phyloP scores from a whole-genome alignment of 2,113 vertebrate genomes.

The Caranx melampygus region DNA sequence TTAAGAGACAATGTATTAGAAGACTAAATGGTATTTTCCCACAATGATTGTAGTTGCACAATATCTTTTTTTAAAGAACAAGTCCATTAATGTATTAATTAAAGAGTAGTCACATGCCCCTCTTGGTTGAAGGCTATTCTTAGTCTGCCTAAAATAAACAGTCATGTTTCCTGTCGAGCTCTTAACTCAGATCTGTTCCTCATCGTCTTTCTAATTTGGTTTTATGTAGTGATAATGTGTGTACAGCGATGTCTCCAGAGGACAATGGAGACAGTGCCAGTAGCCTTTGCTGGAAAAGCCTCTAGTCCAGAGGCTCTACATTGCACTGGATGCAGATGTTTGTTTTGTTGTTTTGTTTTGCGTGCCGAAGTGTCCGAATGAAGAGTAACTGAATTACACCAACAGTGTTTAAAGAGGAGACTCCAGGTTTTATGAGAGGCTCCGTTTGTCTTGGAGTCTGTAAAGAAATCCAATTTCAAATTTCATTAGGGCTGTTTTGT shows the following conservation, averaged over 20 bases:
- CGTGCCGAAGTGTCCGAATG: background rate
- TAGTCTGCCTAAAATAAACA: background rate
- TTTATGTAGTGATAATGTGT: constrained; percentile 8
- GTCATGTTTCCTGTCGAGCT: background rate
- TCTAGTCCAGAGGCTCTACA: background rate
- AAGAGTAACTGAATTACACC: constrained; percentile 27
- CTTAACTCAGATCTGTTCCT: constrained; percentile 14
- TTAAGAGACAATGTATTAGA: background rate
- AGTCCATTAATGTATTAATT: background rate
- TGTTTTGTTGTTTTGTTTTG: background rate
- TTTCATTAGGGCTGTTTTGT: constrained; percentile 29
- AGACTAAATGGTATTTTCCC: background rate
- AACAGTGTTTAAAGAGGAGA: background rate
- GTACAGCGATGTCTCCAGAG: background rate
- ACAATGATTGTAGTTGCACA: background rate
- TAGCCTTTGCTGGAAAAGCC: background rate
- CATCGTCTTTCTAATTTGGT: background rate
- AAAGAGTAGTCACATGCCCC: background rate
- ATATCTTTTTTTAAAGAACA: background rate
- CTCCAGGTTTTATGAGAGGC: constrained; percentile 3
- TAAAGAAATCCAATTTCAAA: constrained; percentile 47
- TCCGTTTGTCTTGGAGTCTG: constrained; percentile 8
- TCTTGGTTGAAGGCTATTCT: background rate
- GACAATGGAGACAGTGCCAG: background rate
- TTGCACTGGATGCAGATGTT: background rate